These are phyloP conservation scores for Arizona elegans DNA, from an alignment of 2,113 vertebrate genomes.

Conservation along the genomic window DNA sequence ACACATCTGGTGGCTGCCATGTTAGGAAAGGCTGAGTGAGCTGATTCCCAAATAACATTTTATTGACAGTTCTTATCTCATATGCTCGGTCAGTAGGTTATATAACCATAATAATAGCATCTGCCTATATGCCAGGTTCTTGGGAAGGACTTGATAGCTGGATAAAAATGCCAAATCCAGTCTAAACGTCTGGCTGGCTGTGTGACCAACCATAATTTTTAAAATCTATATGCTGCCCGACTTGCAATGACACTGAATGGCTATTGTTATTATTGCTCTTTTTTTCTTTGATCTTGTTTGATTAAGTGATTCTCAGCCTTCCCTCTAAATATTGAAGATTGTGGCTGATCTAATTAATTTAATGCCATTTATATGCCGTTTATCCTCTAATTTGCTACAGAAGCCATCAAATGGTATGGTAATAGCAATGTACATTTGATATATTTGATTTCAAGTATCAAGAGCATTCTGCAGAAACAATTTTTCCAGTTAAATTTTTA, in stretches of 20 bases:
- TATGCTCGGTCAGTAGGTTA: not conserved
- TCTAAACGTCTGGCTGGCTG: not conserved
- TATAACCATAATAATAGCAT: not conserved
- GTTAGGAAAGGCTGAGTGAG: not conserved
- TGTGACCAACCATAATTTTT: not conserved
- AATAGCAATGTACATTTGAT: not conserved
- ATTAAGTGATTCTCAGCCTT: not conserved
- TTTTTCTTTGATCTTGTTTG: not conserved
- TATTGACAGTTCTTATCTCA: not conserved
- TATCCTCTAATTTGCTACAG: not conserved
- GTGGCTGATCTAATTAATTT: not conserved
- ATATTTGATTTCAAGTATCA: not conserved
- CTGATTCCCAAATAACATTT: not conserved
- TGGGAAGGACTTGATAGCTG: too few relatives aligned
- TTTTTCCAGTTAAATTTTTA: not conserved
- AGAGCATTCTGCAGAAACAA: not conserved
- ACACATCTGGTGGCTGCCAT: not conserved
- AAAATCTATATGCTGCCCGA: not conserved
- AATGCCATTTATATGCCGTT: not conserved
- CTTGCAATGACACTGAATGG: not conserved
- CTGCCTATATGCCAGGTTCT: too few relatives aligned
- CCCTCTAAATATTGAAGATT: not conserved
- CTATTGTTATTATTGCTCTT: not conserved
- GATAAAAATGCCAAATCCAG: not conserved
- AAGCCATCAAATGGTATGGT: not conserved